Percentiles rank a stretch among this genome's conserved stretches.
Evolutionary conservation across 1,140 invertebrate species (phyloP).

Genomic region (Pseudobourletiella spinata): DNA sequence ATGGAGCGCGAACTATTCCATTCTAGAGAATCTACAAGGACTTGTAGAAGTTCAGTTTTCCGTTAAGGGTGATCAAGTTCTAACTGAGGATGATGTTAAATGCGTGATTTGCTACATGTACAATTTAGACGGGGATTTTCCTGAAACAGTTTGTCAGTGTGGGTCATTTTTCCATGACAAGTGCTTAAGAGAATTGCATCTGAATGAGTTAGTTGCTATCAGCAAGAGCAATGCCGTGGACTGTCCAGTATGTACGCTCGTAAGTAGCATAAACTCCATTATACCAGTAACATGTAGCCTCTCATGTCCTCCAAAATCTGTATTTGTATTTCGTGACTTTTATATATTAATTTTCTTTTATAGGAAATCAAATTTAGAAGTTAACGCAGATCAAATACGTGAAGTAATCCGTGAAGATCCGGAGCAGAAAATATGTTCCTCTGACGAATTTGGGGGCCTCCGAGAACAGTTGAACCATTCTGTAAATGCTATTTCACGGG

Average conservation of each 20-base stretch:
- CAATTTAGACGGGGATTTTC: conserved; percentile 6
- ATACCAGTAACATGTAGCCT: no score
- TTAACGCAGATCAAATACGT: no score
- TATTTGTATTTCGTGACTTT: no score
- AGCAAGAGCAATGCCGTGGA: not conserved
- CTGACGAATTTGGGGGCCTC: no score
- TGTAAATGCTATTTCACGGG: no score
- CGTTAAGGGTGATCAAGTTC: not conserved
- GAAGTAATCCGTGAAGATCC: no score
- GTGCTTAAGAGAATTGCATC: not conserved
- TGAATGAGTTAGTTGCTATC: not conserved
- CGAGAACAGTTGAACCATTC: no score
- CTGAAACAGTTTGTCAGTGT: conserved; percentile 4
- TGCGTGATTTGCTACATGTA: conserved; percentile 15
- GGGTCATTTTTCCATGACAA: conserved; percentile 2
- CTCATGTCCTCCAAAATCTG: no score
- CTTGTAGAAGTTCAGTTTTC: conserved; percentile 2
- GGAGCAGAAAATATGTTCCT: no score
- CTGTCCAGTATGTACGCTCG: not conserved
- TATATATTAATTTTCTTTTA: no score
- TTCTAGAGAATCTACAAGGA: not conserved
- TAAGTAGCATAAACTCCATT: no score
- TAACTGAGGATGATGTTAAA: not conserved
- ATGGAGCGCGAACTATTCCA: not conserved
- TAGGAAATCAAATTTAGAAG: no score